phyloP scores from a whole-genome alignment of 2,113 vertebrate genomes.

The Menidia beryllina region DNA sequence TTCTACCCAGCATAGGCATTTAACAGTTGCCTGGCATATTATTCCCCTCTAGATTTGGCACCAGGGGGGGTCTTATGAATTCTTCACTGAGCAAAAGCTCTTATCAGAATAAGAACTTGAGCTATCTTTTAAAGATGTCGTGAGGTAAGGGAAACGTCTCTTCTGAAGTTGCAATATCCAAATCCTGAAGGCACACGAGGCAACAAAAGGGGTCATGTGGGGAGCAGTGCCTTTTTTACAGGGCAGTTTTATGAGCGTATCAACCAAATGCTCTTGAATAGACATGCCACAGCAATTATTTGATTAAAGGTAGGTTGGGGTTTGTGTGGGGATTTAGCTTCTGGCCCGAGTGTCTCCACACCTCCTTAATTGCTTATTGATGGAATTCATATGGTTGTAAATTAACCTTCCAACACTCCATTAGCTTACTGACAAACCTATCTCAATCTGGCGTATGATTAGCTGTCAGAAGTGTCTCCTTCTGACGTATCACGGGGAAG shows the following conservation, averaged over 20 bases:
- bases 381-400: slow-evolving; percentile 79
- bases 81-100: slow-evolving; percentile 5
- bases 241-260: slow-evolving; percentile 65
- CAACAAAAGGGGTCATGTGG: slow-evolving; percentile 21
- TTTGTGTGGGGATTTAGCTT: slow-evolving; percentile 49
- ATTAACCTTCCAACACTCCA: slow-evolving; percentile 78
- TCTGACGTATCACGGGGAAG: slow-evolving; percentile 45
- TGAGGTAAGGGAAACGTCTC: slow-evolving; percentile 9
- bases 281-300: slow-evolving; percentile 67
- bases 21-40: slow-evolving; percentile 28
- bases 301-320: slow-evolving; percentile 66
- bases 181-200: slow-evolving; percentile 8
- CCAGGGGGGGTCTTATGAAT: slow-evolving; percentile 8
- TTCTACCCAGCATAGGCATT: slow-evolving; percentile 5
- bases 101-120: slow-evolving; percentile 20
- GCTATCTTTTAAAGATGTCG: slow-evolving; percentile 8
- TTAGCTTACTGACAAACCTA: slow-evolving; percentile 74
- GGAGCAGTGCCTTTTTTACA: slow-evolving; percentile 40
- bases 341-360: slow-evolving; percentile 59
- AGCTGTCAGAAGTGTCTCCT: slow-evolving; percentile 70
- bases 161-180: slow-evolving; percentile 7
- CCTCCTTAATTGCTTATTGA: slow-evolving; percentile 84
- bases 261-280: slow-evolving; percentile 64
- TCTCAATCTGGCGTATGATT: slow-evolving; percentile 71
- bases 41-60: slow-evolving; percentile 27